Evolutionary conservation across 64 coral and sea anemone species (phyloP), one percentile per base, ranked within the genome.

Genomic region (Stichodactyla helianthus): DNA sequence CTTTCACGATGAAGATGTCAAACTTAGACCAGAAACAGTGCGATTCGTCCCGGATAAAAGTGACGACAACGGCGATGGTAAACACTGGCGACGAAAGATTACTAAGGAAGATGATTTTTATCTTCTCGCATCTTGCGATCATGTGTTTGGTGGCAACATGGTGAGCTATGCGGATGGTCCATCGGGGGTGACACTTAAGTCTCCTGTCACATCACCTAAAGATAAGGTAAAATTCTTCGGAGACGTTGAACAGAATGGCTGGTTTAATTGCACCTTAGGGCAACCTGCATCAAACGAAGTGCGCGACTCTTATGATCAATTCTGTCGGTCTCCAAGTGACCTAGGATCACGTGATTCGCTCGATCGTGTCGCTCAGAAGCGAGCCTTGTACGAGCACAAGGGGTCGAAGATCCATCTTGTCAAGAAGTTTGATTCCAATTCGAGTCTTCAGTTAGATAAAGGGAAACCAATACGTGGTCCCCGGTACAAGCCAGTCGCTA

Each of bases 291-390:
- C 91, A 63, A 91, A 79, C 15, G 94, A 97, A 87, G 91, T 97
- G 60, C 94, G 94, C 25, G 94, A 97, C 61, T 97, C 94, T 6
- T 97, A 88, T 20, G 94, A 97, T 79, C 94, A 97, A 50, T 97
- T 97, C 51, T 97, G 94, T 59, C 71, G 85, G 19, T 84, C 91
- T 5, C 90, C 85, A 7, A 88, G 59, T 84, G 94, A 97, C 1
- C 52, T 88, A 15, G 94, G 91, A 5, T 97, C 94, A 54, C 91
- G 91, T 89, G 94, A 97, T 7, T 97, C 94, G 3, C 88, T 97
- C 28, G 88, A 90, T 54, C 54, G 63, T 19, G 67, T 28, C 0
- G 77, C 86, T 6, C 80, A 71, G 10, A 89, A 92, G n/a, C 91
- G 91, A 28, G 91, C 79, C 8, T 85, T 92, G 22, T 89, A 87